Evolutionary conservation across 2,797 vertebrate genomes (phyloP).

Genomic region (Cephalopachus bancanus): DNA sequence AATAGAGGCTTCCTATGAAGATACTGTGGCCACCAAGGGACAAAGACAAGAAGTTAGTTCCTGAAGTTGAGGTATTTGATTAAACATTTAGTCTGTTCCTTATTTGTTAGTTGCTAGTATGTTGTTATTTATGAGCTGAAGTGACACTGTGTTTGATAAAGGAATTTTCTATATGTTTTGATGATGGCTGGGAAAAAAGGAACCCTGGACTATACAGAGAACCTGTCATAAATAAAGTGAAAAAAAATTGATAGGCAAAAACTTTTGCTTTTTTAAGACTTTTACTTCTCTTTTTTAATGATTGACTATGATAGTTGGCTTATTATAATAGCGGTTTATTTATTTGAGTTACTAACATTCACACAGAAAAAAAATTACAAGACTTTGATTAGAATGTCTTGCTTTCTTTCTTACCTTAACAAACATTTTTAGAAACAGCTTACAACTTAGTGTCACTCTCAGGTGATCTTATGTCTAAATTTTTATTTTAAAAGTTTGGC

Average conservation of each 20-base stretch:
- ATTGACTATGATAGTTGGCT: constrained; percentile 55
- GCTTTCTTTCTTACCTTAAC: constrained; percentile 50
- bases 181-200: constrained; percentile 42
- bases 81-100: constrained; percentile 37
- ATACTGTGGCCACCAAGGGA: constrained; percentile 78
- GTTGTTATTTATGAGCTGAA: constrained; percentile 57
- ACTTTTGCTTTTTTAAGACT: constrained; percentile 31
- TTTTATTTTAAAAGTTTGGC: constrained; percentile 46
- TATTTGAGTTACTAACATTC: constrained; percentile 45
- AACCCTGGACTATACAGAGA: constrained; percentile 31
- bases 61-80: constrained; percentile 78
- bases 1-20: constrained; percentile 78
- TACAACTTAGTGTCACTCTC: constrained; percentile 27
- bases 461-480: constrained; percentile 55
- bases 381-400: constrained; percentile 47
- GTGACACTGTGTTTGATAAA: constrained; percentile 52
- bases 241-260: constrained; percentile 39
- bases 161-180: constrained; percentile 58
- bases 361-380: constrained; percentile 56
- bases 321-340: constrained; percentile 44
- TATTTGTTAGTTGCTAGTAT: background rate
- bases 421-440: background rate
- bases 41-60: constrained; percentile 74
- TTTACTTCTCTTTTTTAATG: constrained; percentile 47
- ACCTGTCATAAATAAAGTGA: constrained; percentile 57